A percentile compares a stretch with the other conserved stretches of the same genome.
phyloP scores from a whole-genome alignment of 2,888 invertebrate species.

The Tanypteryx hageni region DNA sequence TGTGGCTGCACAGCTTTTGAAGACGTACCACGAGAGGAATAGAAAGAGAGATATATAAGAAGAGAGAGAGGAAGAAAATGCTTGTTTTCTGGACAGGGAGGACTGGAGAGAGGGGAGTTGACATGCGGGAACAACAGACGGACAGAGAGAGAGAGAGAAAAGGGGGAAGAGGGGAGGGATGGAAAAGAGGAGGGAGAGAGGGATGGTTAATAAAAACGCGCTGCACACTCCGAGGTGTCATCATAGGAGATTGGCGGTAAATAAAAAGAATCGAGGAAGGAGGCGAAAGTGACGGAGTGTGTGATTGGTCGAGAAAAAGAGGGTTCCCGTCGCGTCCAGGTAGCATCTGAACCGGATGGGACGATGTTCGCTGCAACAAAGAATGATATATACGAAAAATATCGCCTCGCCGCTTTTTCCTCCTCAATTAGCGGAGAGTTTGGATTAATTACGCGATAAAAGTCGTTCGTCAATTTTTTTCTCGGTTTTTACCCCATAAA shows the following conservation, averaged over 20 bases:
- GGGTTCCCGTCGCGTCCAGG: constrained; percentile 10
- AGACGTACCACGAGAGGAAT: not conserved
- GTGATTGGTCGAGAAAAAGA: constrained; percentile 20
- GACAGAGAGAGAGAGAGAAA: not conserved
- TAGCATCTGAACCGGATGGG: not conserved
- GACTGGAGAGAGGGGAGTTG: constrained; percentile 7
- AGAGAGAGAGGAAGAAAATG: not conserved
- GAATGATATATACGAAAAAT: not conserved
- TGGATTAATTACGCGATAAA: not conserved
- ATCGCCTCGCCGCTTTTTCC: not conserved
- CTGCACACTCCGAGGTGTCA: not conserved
- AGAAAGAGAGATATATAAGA: too few species aligned
- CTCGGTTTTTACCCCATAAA: not conserved
- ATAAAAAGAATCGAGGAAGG: not conserved
- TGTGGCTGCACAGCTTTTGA: constrained; percentile 25
- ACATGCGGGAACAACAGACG: not conserved
- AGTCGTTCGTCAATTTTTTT: not conserved
- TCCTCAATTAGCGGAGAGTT: constrained; percentile 16
- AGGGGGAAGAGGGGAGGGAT: not conserved
- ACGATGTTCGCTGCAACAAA: not conserved
- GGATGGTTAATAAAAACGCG: not conserved
- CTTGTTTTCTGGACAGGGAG: constrained; percentile 31
- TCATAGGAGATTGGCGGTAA: not conserved
- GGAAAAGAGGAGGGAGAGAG: not conserved
- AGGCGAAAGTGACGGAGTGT: constrained; percentile 23